phyloP scores from a whole-genome alignment of 2,113 vertebrate genomes.

The Syngnathus typhle region DNA sequence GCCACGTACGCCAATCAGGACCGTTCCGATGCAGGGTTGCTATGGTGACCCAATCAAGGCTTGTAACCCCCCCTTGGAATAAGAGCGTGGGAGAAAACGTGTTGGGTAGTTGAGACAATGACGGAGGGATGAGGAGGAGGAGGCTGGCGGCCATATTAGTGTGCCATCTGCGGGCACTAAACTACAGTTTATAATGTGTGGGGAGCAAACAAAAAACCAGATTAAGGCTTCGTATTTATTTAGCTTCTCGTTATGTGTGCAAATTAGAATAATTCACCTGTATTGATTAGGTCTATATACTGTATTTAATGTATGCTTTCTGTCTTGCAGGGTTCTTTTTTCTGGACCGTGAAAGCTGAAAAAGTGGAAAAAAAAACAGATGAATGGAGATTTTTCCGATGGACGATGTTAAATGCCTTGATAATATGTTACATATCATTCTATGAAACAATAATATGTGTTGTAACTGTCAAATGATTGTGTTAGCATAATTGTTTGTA shows the following conservation, averaged over 20 bases:
- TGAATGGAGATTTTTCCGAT: neutral
- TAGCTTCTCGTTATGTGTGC: neutral
- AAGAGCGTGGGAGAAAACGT: constrained; percentile 68
- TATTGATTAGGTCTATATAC: neutral
- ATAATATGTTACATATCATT: neutral
- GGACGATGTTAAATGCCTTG: neutral
- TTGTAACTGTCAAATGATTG: neutral
- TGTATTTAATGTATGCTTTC: neutral
- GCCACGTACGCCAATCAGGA: constrained; percentile 65
- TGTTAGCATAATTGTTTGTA: neutral
- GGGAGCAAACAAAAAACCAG: neutral
- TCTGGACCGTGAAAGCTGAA: neutral
- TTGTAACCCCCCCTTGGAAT: constrained; percentile 36
- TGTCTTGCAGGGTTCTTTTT: constrained; percentile 9
- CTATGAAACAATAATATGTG: neutral
- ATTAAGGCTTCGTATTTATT: neutral
- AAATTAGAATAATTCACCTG: neutral
- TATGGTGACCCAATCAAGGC: constrained; percentile 62
- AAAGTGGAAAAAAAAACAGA: neutral
- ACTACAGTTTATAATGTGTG: constrained; percentile 22
- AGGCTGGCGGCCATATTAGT: constrained; percentile 6
- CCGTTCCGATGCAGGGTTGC: constrained; percentile 64
- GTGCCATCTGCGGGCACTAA: constrained; percentile 28
- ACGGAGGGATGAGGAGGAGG: constrained; percentile 25
- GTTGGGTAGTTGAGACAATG: constrained; percentile 60